A percentile compares a stretch with the other conserved stretches of the same genome.
phyloP scores from a whole-genome alignment of 2,797 vertebrate genomes.

The Avahi laniger region DNA sequence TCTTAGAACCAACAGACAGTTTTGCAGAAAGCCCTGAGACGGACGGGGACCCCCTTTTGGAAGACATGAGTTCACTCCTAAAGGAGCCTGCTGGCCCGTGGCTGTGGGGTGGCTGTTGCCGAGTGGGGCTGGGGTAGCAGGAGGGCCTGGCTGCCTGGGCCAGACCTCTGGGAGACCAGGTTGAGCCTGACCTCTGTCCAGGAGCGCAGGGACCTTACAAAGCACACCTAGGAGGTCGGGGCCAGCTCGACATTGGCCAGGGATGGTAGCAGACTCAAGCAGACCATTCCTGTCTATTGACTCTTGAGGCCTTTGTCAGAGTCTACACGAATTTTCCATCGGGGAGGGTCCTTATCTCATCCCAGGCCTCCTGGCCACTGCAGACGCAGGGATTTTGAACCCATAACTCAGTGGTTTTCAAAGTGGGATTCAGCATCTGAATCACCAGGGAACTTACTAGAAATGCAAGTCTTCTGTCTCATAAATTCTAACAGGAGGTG shows the following conservation, averaged over 20 bases:
- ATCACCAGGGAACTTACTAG: background rate
- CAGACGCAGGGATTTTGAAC: background rate
- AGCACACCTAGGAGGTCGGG: too few species aligned
- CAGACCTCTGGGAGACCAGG: background rate
- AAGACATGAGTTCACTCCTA: background rate
- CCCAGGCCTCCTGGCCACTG: background rate
- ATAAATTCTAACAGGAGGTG: background rate
- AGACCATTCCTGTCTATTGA: accelerated
- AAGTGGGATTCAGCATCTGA: background rate
- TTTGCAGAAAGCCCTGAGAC: background rate
- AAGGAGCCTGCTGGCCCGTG: background rate
- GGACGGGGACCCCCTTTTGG: background rate
- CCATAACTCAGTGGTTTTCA: background rate
- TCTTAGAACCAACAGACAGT: background rate
- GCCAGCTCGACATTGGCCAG: background rate
- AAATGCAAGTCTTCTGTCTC: background rate
- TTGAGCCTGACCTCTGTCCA: background rate
- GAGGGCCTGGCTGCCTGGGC: background rate
- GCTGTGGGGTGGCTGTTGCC: background rate
- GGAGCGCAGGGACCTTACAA: background rate
- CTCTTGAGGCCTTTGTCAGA: background rate
- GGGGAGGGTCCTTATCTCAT: background rate
- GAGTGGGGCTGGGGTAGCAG: background rate
- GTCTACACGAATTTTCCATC: background rate
- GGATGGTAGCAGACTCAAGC: background rate